These are phyloP conservation scores for Geotrypetes seraphini DNA, from an alignment of 2,797 vertebrate species.

Conservation along the genomic window DNA sequence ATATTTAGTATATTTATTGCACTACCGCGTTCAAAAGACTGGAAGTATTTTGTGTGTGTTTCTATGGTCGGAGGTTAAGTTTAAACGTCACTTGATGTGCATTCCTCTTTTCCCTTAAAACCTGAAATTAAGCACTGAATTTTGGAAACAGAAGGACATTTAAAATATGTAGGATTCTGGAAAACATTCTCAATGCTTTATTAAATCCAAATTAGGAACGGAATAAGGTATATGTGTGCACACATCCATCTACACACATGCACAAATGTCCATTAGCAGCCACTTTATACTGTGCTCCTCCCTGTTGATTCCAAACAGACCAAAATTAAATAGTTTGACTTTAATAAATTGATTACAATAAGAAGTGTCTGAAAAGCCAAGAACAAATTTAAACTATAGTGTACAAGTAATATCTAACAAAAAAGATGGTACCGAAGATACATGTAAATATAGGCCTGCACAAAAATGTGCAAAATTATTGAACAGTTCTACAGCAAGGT, in stretches of 20 bases:
- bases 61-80: slow-evolving; percentile 20
- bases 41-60: slow-evolving; percentile 48
- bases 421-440: slow-evolving; percentile 55
- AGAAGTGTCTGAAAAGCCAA: slow-evolving; percentile 53
- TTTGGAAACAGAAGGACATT: slow-evolving; percentile 30
- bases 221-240: slow-evolving; percentile 60
- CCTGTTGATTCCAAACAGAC: slow-evolving; percentile 88
- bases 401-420: slow-evolving; percentile 42
- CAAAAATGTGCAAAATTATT: slow-evolving; percentile 67
- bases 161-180: slow-evolving; percentile 22
- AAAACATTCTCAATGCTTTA: slow-evolving; percentile 29
- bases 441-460: slow-evolving; percentile 59
- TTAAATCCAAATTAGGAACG: slow-evolving; percentile 60
- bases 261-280: slow-evolving; percentile 81
- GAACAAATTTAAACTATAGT: slow-evolving; percentile 31
- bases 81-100: slow-evolving; percentile 88
- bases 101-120: slow-evolving; percentile 78
- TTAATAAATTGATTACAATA: slow-evolving; percentile 58
- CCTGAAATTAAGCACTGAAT: slow-evolving; percentile 27
- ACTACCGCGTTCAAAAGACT: slow-evolving; percentile 81
- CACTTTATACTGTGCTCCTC: slow-evolving; percentile 99
- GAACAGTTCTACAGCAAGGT: slow-evolving; percentile 65
- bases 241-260: slow-evolving; percentile 24
- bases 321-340: slow-evolving; percentile 57
- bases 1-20: slow-evolving; percentile 84